Conservation (phyloP, 2,797 vertebrate species). For the Bradypodion ventrale region DNA sequence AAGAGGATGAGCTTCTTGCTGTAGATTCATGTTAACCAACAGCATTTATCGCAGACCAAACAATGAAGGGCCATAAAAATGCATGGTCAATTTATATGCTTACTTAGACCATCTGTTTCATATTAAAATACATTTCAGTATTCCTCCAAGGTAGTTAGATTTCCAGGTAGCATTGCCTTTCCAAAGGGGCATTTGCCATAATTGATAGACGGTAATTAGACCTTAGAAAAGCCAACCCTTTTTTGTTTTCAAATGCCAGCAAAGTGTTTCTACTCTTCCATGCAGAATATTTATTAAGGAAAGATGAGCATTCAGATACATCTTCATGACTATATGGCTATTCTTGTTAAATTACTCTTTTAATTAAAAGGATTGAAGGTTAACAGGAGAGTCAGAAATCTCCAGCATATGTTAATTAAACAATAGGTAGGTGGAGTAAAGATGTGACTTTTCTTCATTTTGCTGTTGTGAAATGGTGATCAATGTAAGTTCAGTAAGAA, state of each 20-base stretch:
- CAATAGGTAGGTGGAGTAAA: neutral
- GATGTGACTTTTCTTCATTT: neutral
- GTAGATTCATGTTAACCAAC: conserved; percentile 6
- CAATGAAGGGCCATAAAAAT: conserved; percentile 8
- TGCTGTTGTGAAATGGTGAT: neutral
- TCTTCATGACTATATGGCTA: neutral
- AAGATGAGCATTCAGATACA: neutral
- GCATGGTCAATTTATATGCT: conserved; percentile 12
- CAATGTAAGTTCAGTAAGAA: too few relatives aligned
- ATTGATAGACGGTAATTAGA: conserved; percentile 4
- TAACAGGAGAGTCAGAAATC: neutral
- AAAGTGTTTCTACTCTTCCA: neutral
- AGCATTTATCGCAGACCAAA: neutral
- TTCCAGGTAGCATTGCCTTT: conserved; percentile 11
- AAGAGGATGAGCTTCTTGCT: neutral
- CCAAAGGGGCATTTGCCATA: neutral
- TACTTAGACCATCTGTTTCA: conserved; percentile 1
- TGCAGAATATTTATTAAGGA: neutral
- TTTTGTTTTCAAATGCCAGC: neutral
- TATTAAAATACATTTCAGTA: neutral
- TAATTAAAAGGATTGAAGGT: neutral
- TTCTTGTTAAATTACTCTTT: conserved; percentile 1
- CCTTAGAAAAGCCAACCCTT: neutral
- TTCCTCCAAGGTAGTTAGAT: neutral
- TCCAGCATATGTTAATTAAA: neutral